phyloP scores from a whole-genome alignment of 64 coral and sea anemone genomes.

The Pocillopora verrucosa region DNA sequence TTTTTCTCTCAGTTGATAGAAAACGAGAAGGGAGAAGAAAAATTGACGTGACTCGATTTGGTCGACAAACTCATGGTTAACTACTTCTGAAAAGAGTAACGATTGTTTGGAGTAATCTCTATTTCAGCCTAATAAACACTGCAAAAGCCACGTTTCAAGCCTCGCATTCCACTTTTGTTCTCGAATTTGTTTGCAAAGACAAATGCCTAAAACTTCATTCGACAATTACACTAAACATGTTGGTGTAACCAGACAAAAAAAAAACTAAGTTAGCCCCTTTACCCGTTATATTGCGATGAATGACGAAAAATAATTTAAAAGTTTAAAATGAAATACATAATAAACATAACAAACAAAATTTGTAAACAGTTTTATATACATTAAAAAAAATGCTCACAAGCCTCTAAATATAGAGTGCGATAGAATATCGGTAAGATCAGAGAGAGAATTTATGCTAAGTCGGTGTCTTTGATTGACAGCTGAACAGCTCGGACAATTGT shows the following conservation, averaged over 20 bases:
- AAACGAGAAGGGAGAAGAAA: not conserved
- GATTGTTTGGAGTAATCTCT: not conserved
- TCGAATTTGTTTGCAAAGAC: not conserved
- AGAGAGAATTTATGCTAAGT: conserved; percentile 1
- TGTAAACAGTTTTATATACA: not conserved
- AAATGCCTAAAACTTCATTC: not conserved
- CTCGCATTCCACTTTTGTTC: not conserved
- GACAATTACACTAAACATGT: conserved; percentile 5
- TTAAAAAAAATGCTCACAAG: not conserved
- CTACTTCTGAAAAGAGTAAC: not conserved
- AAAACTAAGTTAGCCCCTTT: not conserved
- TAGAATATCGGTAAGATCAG: not conserved
- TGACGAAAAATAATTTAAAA: not conserved
- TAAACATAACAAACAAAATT: not conserved
- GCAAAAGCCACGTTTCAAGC: not conserved
- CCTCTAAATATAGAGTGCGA: not conserved
- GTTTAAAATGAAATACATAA: not conserved
- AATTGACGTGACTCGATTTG: not conserved
- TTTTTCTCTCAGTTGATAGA: not conserved
- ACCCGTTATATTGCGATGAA: no score
- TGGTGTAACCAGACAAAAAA: not conserved
- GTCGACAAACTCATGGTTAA: not conserved
- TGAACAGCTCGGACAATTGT: not conserved
- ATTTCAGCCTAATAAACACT: not conserved
- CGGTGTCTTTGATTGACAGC: conserved; percentile 40